Evolutionary conservation across 2,113 vertebrate genomes (phyloP).

Genomic region (Colinus virginianus): DNA sequence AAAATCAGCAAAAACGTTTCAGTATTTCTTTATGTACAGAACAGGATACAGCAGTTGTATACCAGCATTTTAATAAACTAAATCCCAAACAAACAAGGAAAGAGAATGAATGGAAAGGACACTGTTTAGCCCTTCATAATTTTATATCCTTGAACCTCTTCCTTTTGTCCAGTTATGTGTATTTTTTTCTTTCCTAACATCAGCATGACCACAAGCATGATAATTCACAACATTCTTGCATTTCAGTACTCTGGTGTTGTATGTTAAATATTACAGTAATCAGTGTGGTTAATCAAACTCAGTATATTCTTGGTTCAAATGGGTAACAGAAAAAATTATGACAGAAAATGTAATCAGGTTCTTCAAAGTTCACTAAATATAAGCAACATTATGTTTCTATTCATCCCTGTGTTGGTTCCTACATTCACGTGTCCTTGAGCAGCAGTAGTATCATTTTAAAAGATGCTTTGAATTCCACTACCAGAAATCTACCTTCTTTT

Average conservation of each 20-base stretch:
- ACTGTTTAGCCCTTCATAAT: neutral
- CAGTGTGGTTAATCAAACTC: neutral
- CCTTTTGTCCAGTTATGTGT: neutral
- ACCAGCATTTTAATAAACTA: neutral
- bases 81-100: neutral
- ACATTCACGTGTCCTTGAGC: neutral
- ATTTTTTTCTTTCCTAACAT: neutral
- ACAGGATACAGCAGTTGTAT: neutral
- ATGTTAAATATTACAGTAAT: neutral
- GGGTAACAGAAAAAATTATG: neutral
- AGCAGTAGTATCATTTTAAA: neutral
- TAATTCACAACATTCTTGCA: neutral
- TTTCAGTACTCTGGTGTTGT: neutral
- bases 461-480: neutral
- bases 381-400: neutral
- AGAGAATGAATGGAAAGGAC: neutral
- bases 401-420: neutral
- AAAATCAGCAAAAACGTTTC: neutral
- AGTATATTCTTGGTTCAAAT: neutral
- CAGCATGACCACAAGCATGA: neutral
- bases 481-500: neutral
- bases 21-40: neutral
- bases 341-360: neutral
- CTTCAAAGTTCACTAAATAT: neutral
- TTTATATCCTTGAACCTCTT: neutral